Evolutionary conservation across 1,140 invertebrate genomes (phyloP), one percentile per base, ranked within the genome.

Genomic region (Papilio polytes): DNA sequence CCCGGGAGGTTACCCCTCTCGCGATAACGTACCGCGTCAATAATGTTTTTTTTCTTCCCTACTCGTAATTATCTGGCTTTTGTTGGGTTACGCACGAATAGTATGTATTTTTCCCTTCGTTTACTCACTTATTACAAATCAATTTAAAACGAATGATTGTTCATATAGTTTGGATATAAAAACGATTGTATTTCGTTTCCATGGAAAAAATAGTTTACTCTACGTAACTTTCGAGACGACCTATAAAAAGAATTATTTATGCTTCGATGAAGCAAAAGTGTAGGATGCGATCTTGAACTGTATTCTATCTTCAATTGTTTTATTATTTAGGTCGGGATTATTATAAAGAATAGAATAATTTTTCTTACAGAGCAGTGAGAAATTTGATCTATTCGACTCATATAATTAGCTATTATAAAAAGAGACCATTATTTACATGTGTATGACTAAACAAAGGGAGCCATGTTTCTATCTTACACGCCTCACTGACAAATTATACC

Each of bases 41-140:
- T 82, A 82, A 76, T 80, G 78, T 80, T 82, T 82, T 80, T 80
- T 74, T 48, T 77, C 53, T 78, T 78, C 76, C 56, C 13, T 66
- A 31, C 76, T 56, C 31, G 31, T 78, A 78, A 78, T 78, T 78
- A 78, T 78, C 53, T 78, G 56, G 76, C 76, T 78, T 78, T 78
- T 78, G 77, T 78, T 78, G 77, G 63, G 56, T 78, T 78, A 63
- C 20, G 31, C 59, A 44, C 44, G n/a, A 78, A 63, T 41, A 36
- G 56, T 78, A 59, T 63, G 36, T 63, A 31, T 78, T 41, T 78
- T 36, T 77, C 44, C 7, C 22, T 44, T n/a, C 7, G 6, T 46
- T 26, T 31, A 41, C 2, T 46, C 22, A 74, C 46, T 74, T 46
- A 46, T 36, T 26, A 44, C 3, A 44, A 46, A 20, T 74, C 10